A percentile compares a stretch with the other conserved stretches of the same genome.
These are phyloP conservation scores for Pseudorhiza aurosa DNA, from an alignment of 30 jellyfish, hydroid and myxozoan genomes.

Conservation along the genomic window DNA sequence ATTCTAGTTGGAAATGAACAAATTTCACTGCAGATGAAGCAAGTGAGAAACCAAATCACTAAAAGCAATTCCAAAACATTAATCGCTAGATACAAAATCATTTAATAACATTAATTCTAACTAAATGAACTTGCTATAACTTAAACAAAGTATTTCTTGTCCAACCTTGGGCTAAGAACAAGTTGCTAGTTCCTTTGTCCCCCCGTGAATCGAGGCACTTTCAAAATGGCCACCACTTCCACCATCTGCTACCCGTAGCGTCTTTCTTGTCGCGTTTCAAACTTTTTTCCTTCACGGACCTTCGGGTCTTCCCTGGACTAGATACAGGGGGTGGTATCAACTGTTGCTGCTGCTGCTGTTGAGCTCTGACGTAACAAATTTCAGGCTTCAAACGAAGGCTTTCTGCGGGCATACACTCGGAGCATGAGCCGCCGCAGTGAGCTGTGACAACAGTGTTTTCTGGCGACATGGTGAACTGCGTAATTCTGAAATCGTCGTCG, in stretches of 20 bases:
- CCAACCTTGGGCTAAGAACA: not conserved
- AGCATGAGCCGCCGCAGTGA: conserved; percentile 96
- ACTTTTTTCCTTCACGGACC: conserved; percentile 26
- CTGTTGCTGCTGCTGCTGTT: conserved; percentile 12
- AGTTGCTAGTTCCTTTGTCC: conserved; percentile 41
- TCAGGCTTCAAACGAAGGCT: conserved; percentile 79
- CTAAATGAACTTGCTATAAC: not conserved
- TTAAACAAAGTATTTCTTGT: not conserved
- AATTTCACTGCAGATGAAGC: no score
- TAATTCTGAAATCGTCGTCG: conserved; percentile 77
- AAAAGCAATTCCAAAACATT: not conserved
- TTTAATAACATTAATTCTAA: no score
- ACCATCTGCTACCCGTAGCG: conserved; percentile 36
- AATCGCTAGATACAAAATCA: not conserved
- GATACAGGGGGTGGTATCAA: not conserved
- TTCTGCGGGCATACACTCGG: conserved; percentile 89
- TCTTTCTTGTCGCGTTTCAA: conserved; percentile 27
- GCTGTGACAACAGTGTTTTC: conserved; percentile 71
- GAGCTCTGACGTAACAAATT: conserved; percentile 22
- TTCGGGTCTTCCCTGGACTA: not conserved
- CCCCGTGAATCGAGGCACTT: not conserved
- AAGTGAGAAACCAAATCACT: not conserved
- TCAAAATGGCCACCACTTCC: conserved; percentile 67
- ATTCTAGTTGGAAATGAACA: no score
- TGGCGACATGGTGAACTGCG: conserved; percentile 76